Percentiles rank a stretch among this genome's conserved stretches.
These are phyloP conservation scores for Sesamia inferens DNA, from an alignment of 2,888 invertebrate species.

Conservation along the genomic window DNA sequence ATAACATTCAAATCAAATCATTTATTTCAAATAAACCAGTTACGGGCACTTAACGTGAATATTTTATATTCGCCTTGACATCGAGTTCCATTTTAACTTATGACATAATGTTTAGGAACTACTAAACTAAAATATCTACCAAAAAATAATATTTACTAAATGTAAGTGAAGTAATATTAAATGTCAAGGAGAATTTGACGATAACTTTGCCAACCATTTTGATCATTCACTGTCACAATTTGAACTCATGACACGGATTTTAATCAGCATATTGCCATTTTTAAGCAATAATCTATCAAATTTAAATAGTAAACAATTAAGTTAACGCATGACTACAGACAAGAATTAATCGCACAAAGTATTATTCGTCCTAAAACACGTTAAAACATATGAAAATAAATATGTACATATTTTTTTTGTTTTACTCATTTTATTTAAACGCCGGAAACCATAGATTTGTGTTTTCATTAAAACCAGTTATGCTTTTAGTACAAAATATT, in stretches of 20 bases:
- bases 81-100: constrained; percentile 52
- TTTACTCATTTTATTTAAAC: no score
- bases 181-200: constrained; percentile 37
- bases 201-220: background rate
- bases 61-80: constrained; percentile 57
- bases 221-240: constrained; percentile 7
- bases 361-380: background rate
- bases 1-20: no score
- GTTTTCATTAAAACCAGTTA: no score
- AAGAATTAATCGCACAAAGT: background rate
- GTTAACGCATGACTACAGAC: no score
- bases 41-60: constrained; percentile 35
- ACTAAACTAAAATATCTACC: constrained; percentile 27
- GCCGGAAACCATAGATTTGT: no score
- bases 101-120: constrained; percentile 56
- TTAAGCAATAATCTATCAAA: background rate
- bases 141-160: constrained; percentile 32
- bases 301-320: background rate
- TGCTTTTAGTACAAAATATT: no score
- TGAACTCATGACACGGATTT: constrained; percentile 11
- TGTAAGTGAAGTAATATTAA: constrained; percentile 24
- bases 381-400: no score
- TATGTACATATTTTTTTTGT: no score
- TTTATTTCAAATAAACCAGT: no score
- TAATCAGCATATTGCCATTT: constrained; percentile 4